phyloP scores from a whole-genome alignment of 2,113 vertebrate genomes.

The Cottus gobio region DNA sequence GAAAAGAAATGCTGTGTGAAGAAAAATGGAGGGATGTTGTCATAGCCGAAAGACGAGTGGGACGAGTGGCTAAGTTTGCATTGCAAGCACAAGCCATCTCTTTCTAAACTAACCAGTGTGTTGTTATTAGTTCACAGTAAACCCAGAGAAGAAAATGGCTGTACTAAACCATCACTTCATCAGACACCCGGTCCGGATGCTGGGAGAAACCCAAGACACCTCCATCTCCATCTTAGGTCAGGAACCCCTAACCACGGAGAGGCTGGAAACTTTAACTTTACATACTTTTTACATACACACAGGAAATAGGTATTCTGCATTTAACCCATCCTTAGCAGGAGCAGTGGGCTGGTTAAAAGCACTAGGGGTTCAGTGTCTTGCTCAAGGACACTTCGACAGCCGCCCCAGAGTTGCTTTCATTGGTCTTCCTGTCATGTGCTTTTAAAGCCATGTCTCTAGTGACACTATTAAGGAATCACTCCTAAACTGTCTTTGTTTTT shows the following conservation, averaged over 20 bases:
- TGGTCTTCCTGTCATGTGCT: neutral
- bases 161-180: conserved; percentile 94
- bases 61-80: neutral
- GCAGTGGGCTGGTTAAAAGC: no score
- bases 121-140: conserved; percentile 87
- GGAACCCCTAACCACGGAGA: neutral
- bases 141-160: conserved; percentile 85
- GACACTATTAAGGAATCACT: neutral
- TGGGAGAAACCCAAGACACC: conserved; percentile 81
- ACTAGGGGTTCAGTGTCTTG: no score
- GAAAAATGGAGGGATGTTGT: neutral
- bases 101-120: conserved; percentile 9
- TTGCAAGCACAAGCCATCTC: neutral
- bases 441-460: neutral
- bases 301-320: no score
- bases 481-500: neutral
- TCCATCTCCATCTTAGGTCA: conserved; percentile 86
- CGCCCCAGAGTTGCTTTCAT: no score
- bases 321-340: no score
- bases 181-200: conserved; percentile 88
- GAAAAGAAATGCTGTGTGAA: neutral
- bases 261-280: no score
- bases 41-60: neutral
- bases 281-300: no score
- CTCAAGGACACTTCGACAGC: no score